Evolutionary conservation across 92 coral and sea anemone species (phyloP).

Genomic region (Heteractis magnifica): DNA sequence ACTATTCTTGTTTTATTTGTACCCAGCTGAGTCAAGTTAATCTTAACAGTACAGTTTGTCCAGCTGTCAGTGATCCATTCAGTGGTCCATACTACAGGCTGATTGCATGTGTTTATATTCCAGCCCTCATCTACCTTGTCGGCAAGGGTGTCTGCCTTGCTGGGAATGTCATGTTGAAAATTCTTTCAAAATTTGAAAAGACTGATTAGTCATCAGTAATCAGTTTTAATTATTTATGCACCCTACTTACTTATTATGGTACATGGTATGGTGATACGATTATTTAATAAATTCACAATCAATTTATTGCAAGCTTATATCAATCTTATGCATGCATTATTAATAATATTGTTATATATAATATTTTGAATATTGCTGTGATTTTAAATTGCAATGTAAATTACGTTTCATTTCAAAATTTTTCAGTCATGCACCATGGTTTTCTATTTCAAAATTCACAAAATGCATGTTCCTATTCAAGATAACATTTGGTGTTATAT

Average conservation of each 20-base stretch:
- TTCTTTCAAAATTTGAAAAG: constrained; percentile 24
- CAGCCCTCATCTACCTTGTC: constrained; percentile 62
- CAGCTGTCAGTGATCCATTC: constrained; percentile 93
- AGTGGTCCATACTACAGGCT: constrained; percentile 79
- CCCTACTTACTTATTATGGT: background rate
- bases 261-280: background rate
- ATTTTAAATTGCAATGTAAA: too few species aligned
- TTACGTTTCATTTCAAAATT: too few species aligned
- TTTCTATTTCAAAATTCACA: too few species aligned
- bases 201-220: background rate
- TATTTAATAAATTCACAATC: background rate
- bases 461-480: too few species aligned
- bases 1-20: background rate
- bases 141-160: constrained; percentile 66
- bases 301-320: background rate
- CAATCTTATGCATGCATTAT: background rate
- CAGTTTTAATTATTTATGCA: background rate
- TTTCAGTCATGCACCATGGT: too few species aligned
- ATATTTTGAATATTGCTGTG: too few species aligned
- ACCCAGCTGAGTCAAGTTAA: constrained; percentile 76
- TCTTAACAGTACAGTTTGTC: constrained; percentile 82
- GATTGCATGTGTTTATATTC: constrained; percentile 75
- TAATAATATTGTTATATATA: background rate
- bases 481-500: too few species aligned
- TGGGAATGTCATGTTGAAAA: constrained; percentile 46